Evolutionary conservation across 64 coral and sea anemone species (phyloP).

Genomic region (Platygyra sinensis): DNA sequence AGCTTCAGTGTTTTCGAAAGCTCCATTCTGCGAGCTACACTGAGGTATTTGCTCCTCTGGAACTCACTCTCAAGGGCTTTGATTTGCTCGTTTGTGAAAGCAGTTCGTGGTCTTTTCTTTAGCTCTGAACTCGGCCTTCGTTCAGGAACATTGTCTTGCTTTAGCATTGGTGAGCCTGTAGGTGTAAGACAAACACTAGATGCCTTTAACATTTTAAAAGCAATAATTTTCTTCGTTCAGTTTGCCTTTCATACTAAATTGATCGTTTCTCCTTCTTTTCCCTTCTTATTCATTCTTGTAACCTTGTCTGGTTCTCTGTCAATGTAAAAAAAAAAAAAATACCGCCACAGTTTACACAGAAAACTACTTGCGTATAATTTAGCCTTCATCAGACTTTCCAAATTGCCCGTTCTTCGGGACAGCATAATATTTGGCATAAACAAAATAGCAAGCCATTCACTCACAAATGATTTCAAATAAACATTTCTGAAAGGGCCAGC

Average conservation of each 20-base stretch:
- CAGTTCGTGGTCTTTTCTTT: conserved; percentile 89
- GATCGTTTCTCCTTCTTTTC: background rate
- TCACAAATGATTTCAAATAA: background rate
- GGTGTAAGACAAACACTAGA: too few relatives aligned
- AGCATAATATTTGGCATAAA: conserved; percentile 8
- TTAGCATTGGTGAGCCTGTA: too few relatives aligned
- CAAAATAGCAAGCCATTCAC: conserved; percentile 23
- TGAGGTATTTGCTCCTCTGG: conserved; percentile 78
- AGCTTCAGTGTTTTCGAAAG: conserved; percentile 81
- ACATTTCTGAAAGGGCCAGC: conserved; percentile 11
- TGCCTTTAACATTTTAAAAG: too few relatives aligned
- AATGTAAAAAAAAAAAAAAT: too few relatives aligned
- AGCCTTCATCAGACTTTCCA: background rate
- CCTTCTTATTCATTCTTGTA: background rate
- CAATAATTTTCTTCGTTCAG: background rate
- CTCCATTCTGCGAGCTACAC: conserved; percentile 79
- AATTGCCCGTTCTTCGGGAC: background rate
- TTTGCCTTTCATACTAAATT: background rate
- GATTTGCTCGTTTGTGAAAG: conserved; percentile 87
- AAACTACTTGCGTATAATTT: background rate
- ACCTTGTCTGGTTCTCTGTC: background rate
- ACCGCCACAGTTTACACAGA: too few relatives aligned
- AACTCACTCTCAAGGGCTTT: conserved; percentile 91
- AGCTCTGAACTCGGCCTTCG: background rate
- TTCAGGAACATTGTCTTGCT: background rate